A percentile compares a stretch with the other conserved stretches of the same genome.
These are phyloP conservation scores for Drosophila buzzatii DNA, from an alignment of 2,888 invertebrate genomes.

Conservation along the genomic window DNA sequence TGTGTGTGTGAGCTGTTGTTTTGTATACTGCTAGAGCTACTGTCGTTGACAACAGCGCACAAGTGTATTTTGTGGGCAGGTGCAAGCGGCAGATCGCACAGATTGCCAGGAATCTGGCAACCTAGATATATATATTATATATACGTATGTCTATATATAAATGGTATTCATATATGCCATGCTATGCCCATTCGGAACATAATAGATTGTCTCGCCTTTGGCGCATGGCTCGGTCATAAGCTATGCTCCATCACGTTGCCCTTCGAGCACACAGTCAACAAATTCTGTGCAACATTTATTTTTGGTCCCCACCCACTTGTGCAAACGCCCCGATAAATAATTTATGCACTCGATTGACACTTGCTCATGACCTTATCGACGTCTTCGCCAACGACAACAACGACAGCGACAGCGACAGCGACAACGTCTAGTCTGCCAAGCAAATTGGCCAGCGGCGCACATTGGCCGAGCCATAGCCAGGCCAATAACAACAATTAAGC, in stretches of 20 bases:
- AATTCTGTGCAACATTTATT: constrained; percentile 42
- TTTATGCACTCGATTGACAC: constrained; percentile 80
- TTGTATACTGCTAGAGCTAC: constrained; percentile 60
- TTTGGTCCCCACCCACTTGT: constrained; percentile 3
- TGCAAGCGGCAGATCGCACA: constrained; percentile 38
- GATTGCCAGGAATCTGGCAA: constrained; percentile 33
- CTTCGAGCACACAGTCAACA: constrained; percentile 50
- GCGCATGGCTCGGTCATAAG: constrained; percentile 6
- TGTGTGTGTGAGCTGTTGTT: constrained; percentile 1
- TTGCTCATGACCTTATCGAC: constrained; percentile 80
- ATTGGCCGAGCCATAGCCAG: constrained; percentile 49
- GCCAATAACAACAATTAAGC: constrained; percentile 80
- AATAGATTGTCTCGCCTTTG: constrained; percentile 31
- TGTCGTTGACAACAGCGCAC: constrained; percentile 73
- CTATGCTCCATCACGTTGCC: constrained; percentile 53
- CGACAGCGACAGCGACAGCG: constrained; percentile 27
- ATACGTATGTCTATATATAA: neutral
- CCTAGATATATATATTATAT: constrained; percentile 8
- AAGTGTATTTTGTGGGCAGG: constrained; percentile 45
- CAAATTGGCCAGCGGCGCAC: constrained; percentile 63
- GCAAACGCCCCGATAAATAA: constrained; percentile 57
- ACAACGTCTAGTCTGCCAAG: constrained; percentile 40
- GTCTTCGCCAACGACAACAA: constrained; percentile 25
- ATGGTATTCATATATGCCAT: neutral
- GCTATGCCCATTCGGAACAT: neutral